Evolutionary conservation across 2,888 invertebrate genomes (phyloP), one percentile per base, ranked within the genome.

Genomic region (Lobophora halterata): DNA sequence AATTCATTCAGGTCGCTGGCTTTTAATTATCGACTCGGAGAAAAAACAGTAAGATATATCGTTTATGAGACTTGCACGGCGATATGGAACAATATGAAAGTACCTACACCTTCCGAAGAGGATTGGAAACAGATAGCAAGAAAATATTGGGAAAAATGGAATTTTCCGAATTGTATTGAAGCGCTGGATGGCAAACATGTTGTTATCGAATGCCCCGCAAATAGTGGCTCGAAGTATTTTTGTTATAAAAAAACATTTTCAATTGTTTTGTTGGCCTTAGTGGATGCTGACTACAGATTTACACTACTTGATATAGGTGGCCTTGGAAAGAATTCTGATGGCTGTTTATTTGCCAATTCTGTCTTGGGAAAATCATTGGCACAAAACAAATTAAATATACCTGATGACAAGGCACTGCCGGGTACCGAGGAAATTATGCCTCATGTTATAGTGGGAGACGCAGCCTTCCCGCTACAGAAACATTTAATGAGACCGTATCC

Each of bases 351-450:
- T 20, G 43, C 43, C 40, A 43, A 25, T 38, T 41, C 37, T 28
- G 39, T 27, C 25, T 37, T 46, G 25, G 43, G 49, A 31, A 42
- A 34, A 11, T 19, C 33, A 37, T 37, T 49, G 42, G 35, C 28
- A 19, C 30, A 31, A 32, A 27, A 27, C 26, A 26, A 24, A 29
- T 47, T 43, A 40, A 39, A 40, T 41, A 31, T 46, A 34, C 34
- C 38, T 26, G 35, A 23, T 3, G 34, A 49, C 24, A 55, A 52
- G 28, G 28, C 16, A 30, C 32, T 53, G 40, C 52, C 55, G 2
- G 45, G 34, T 37, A 49, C 40, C 35, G 19, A 10, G 8, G 14
- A 14, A 20, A 30, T 7, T 14, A 12, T 25, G 10, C 31, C 39
- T 5, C 19, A 34, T 41, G 40, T 41, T 13, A 29, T 41, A 17